A percentile compares a stretch with the other conserved stretches of the same genome.
Evolutionary conservation across 2,888 invertebrate genomes (phyloP).

Genomic region (Ophraella communa): DNA sequence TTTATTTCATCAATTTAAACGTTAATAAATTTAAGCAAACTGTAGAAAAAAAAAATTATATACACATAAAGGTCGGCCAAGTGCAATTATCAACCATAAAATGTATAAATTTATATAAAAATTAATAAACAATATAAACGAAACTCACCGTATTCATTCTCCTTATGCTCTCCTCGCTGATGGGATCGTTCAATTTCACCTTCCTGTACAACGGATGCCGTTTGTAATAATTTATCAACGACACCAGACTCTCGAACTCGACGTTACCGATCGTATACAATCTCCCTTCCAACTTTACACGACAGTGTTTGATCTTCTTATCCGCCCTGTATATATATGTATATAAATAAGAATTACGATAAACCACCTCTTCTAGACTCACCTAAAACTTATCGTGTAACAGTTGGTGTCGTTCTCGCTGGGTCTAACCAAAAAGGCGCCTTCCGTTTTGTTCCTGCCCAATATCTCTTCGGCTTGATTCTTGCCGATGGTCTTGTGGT

Average conservation of each 20-base stretch:
- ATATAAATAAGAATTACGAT: constrained; percentile 36
- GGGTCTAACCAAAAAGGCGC: constrained; percentile 92
- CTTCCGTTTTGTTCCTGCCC: constrained; percentile 83
- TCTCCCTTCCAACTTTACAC: constrained; percentile 91
- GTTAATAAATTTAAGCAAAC: too few relatives aligned
- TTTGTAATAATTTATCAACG: constrained; percentile 91
- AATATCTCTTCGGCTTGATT: constrained; percentile 88
- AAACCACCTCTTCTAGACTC: constrained; percentile 27
- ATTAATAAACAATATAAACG: constrained; percentile 44
- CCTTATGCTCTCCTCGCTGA: constrained; percentile 76
- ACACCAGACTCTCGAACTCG: constrained; percentile 95
- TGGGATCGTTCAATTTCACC: constrained; percentile 84
- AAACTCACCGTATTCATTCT: constrained; percentile 69
- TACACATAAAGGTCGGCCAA: constrained; percentile 23
- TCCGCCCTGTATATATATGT: too few relatives aligned
- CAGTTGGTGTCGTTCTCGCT: constrained; percentile 86
- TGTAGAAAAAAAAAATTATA: too few relatives aligned
- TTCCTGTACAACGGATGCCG: constrained; percentile 89
- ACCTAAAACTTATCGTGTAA: constrained; percentile 95
- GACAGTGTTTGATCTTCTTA: constrained; percentile 95
- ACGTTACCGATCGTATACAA: constrained; percentile 89
- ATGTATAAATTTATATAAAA: constrained; percentile 18
- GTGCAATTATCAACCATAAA: constrained; percentile 25
- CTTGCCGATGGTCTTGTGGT: constrained; percentile 80
- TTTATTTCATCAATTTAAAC: too few relatives aligned